Evolutionary conservation across 2,113 vertebrate genomes (phyloP).

Genomic region (Muntiacus muntjak): DNA sequence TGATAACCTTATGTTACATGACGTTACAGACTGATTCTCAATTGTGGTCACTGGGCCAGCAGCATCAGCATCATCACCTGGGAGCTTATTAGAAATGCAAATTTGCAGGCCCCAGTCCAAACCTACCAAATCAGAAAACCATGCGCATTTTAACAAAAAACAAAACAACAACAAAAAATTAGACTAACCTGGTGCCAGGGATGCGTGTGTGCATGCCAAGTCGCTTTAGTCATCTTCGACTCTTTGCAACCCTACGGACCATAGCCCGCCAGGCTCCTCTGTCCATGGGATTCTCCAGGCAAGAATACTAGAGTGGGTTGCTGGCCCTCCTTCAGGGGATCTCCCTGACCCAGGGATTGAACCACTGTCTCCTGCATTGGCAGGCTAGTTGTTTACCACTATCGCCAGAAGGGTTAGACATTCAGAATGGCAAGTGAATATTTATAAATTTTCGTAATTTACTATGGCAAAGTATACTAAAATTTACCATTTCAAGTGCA

Average conservation of each 20-base stretch:
- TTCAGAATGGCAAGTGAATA: neutral
- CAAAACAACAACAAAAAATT: neutral
- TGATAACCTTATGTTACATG: neutral
- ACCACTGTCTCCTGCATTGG: neutral
- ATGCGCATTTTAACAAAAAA: neutral
- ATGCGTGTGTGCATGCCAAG: fast-evolving
- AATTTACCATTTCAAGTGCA: neutral
- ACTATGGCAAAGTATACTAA: neutral
- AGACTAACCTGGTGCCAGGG: neutral
- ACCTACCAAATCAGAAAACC: neutral
- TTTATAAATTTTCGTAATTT: neutral
- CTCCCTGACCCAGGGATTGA: neutral
- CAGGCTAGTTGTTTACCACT: neutral
- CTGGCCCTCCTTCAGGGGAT: neutral
- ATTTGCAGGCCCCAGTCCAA: neutral
- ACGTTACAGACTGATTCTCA: neutral
- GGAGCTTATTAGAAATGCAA: neutral
- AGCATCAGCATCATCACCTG: neutral
- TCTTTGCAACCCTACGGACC: neutral
- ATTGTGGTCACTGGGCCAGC: neutral
- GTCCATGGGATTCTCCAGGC: neutral
- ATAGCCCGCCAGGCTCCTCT: neutral
- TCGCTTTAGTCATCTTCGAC: fast-evolving
- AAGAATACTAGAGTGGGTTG: neutral
- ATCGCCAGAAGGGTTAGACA: neutral